Base-by-base conservation (phyloP, 2,888 invertebrate species). In the Linnaemya tessellans region DNA sequence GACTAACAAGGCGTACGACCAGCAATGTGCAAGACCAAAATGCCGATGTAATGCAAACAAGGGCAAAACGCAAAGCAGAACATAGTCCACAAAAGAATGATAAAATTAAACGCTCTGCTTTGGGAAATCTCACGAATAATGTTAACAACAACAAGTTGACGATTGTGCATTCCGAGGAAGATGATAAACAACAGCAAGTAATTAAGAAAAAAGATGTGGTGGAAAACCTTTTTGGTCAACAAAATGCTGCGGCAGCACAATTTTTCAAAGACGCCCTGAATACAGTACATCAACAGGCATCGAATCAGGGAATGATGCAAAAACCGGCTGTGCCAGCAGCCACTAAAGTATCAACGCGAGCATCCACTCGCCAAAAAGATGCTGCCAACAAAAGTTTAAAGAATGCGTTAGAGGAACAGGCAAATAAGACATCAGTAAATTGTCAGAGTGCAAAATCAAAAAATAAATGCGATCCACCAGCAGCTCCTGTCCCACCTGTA, bases 111-210 rank as follows among this genome's bases (percentile, higher is more conserved):
- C 94, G 98, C 89, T 96, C 97, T 56, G 98, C 97, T 3, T 95
- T 98, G 90, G 97, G 96, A 84, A 97, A 98, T 92, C 95, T 97
- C 87, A 97, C 97, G 70, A 97, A 97, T 87, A 92, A 92, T 87
- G 91, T 90, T 10, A 90, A 90, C 80, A 89, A 90, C 80, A 89
- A 51, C 1, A 18, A 89, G 75, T 71, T 75, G 68, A 84, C 77
- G 68, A 85, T 78, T 68, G 83, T 87, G 18, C 68, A 87, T 78
- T 88, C 90, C n/a, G 91, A 90, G 11, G 90, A 90, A 58, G 90
- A 90, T 93, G 89, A 94, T 93, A 92, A 94, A 94, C 86, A 88
- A 89, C 75, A 84, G 49, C 65, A 84, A 49, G 51, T 87, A 30
- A 88, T 89, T 81, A 90, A 88, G 64, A 88, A 87, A 84, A 81